Base-by-base conservation (phyloP, 1,140 invertebrate species). In the Lamellibrachia luymesi region DNA sequence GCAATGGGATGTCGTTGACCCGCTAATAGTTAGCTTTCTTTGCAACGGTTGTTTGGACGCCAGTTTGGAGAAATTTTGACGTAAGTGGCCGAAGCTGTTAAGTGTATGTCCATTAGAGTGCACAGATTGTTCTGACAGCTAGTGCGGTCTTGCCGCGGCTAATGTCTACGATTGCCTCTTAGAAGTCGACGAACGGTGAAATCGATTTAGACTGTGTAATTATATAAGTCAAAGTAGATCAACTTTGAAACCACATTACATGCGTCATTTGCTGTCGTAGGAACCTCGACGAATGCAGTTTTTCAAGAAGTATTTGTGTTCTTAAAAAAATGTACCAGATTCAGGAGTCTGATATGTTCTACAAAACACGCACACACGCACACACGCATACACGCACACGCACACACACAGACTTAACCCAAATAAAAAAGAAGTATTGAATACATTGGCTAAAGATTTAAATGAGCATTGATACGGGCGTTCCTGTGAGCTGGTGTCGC, bases 151-250 rank as follows among this genome's bases (percentile, higher is more conserved):
- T 80, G 64, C 64, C 25, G 13, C 64, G 64, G 64, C 64, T 80
- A 80, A 80, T 80, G 64, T 80, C 13, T 80, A 80, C 64, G 64
- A 80, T 80, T 80, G 64, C 64, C 64, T 80, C 64, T 80, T 80
- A 80, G 64, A 80, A 80, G 64, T 80, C 64, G 64, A 80, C 64
- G 13, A 80, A 80, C 64, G 64, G 25, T 80, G 64, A 80, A 80
- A 80, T 80, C 64, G 64, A 80, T 80, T 80, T 80, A 8, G 64
- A 80, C 64, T 80, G 64, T 80, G 64, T 80, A 80, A 80, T 80
- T 80, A 80, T 80, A 80, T 80, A 80, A 80, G 64, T 80, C 64
- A 80, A 80, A 80, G 64, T 80, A 80, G 64, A 80, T 80, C 64
- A 80, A 22, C 64, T 80, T 80, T 80, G 64, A 80, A 80, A 80